phyloP scores from a whole-genome alignment of 2,888 invertebrate genomes.

The Stictocephala bisonia region DNA sequence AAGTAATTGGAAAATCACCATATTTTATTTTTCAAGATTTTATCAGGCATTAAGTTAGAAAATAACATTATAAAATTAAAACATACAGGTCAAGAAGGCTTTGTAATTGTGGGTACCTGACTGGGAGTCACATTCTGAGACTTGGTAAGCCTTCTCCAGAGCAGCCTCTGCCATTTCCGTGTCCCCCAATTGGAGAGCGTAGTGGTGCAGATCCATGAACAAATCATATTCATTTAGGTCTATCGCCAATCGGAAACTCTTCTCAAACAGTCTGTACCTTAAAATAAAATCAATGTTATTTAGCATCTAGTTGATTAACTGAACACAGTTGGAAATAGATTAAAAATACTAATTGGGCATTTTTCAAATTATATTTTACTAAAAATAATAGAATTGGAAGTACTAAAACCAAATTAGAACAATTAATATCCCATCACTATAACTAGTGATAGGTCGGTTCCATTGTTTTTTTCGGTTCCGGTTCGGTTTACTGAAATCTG shows the following conservation, averaged over 20 bases:
- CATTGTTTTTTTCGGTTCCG: too few relatives aligned
- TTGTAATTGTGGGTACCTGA: conserved; percentile 50
- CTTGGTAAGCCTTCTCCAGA: conserved; percentile 72
- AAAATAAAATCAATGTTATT: too few relatives aligned
- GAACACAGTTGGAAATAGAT: too few relatives aligned
- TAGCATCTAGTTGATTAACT: too few relatives aligned
- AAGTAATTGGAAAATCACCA: too few relatives aligned
- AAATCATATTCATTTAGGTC: conserved; percentile 88
- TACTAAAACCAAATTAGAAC: too few relatives aligned
- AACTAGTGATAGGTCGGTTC: too few relatives aligned
- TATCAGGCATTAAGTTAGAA: neutral
- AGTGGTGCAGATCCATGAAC: conserved; percentile 84
- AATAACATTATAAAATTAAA: conserved; percentile 65
- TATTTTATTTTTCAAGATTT: neutral
- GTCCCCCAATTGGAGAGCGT: conserved; percentile 73
- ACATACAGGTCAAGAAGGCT: conserved; percentile 67
- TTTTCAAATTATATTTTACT: too few relatives aligned
- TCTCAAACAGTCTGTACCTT: conserved; percentile 79
- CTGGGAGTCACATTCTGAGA: conserved; percentile 54
- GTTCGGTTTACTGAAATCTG: too few relatives aligned
- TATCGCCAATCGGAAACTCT: conserved; percentile 86
- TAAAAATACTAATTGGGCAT: too few relatives aligned
- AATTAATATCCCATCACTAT: too few relatives aligned
- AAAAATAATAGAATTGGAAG: too few relatives aligned
- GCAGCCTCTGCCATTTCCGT: conserved; percentile 77